Conservation (phyloP, 2,797 vertebrate species). For the Enteromius paludinosus region DNA sequence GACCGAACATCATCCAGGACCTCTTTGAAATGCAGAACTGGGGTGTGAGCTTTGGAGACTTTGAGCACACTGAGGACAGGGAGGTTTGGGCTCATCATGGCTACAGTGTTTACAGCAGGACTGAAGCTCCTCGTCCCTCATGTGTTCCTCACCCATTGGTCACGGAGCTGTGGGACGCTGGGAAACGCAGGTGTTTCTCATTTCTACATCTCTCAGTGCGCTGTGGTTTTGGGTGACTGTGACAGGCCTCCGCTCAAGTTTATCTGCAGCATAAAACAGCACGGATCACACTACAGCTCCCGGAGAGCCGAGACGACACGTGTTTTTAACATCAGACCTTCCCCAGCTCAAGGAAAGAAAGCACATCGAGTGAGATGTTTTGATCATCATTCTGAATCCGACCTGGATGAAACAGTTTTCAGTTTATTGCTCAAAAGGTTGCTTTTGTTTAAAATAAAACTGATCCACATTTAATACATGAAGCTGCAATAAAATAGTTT, state of each 20-base stretch:
- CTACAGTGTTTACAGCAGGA: slow-evolving; percentile 63
- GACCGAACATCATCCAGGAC: neutral
- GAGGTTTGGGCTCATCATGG: neutral
- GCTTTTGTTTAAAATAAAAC: neutral
- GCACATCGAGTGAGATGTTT: neutral
- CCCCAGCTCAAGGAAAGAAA: neutral
- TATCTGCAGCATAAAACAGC: slow-evolving; percentile 86
- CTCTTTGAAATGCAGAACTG: neutral
- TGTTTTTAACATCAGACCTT: slow-evolving; percentile 82
- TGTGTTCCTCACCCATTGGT: slow-evolving; percentile 73
- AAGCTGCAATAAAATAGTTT: neutral
- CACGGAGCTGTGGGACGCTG: slow-evolving; percentile 58
- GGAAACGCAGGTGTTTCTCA: slow-evolving; percentile 87
- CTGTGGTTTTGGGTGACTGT: slow-evolving; percentile 83
- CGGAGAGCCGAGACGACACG: slow-evolving; percentile 77
- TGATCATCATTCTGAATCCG: neutral
- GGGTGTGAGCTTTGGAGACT: neutral
- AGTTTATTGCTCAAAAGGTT: neutral
- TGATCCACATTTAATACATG: neutral
- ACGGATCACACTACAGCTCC: slow-evolving; percentile 69
- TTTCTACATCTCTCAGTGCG: slow-evolving; percentile 77
- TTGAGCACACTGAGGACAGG: neutral
- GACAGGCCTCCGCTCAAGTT: slow-evolving; percentile 84
- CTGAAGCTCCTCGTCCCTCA: slow-evolving; percentile 71
- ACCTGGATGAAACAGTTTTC: neutral